Evolutionary conservation across 2,888 invertebrate genomes (phyloP).

Genomic region (Tetragnatha montana): DNA sequence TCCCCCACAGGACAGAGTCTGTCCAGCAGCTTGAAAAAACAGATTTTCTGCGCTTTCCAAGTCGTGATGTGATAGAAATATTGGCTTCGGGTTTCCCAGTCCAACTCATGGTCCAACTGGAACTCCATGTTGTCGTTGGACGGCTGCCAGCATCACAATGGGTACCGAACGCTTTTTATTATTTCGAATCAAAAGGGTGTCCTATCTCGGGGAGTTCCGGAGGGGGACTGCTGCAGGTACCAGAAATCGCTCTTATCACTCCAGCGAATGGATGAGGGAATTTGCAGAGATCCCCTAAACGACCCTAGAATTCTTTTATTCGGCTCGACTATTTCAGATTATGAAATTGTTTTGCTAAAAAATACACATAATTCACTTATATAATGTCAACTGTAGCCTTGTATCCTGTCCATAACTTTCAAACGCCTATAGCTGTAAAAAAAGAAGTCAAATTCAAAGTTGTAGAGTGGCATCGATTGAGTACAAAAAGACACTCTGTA

Average conservation of each 20-base stretch:
- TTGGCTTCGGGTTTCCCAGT: slow-evolving; percentile 41
- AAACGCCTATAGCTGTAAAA: too few relatives aligned
- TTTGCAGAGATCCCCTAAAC: not conserved
- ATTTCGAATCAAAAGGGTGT: slow-evolving; percentile 48
- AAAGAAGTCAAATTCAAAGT: too few relatives aligned
- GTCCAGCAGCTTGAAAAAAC: slow-evolving; percentile 31
- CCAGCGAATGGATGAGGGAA: not conserved
- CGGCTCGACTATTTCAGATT: not conserved
- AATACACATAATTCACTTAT: too few relatives aligned
- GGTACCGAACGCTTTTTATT: slow-evolving; percentile 41
- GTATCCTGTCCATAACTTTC: too few relatives aligned
- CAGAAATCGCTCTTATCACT: not conserved
- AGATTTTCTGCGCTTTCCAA: slow-evolving; percentile 30
- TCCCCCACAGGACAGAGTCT: not conserved
- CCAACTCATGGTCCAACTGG: slow-evolving; percentile 21
- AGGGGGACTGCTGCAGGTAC: not conserved
- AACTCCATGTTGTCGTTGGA: slow-evolving; percentile 46
- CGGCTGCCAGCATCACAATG: slow-evolving; percentile 44
- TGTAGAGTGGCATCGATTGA: too few relatives aligned
- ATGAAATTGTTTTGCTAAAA: too few relatives aligned
- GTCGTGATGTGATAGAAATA: slow-evolving; percentile 55
- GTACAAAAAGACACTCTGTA: too few relatives aligned
- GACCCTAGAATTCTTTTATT: not conserved
- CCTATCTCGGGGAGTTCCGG: slow-evolving; percentile 16
- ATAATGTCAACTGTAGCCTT: too few relatives aligned